Evolutionary conservation across 2,113 vertebrate genomes (phyloP), one percentile per base, ranked within the genome.

Genomic region (Machaerirhynchus nigripectus): DNA sequence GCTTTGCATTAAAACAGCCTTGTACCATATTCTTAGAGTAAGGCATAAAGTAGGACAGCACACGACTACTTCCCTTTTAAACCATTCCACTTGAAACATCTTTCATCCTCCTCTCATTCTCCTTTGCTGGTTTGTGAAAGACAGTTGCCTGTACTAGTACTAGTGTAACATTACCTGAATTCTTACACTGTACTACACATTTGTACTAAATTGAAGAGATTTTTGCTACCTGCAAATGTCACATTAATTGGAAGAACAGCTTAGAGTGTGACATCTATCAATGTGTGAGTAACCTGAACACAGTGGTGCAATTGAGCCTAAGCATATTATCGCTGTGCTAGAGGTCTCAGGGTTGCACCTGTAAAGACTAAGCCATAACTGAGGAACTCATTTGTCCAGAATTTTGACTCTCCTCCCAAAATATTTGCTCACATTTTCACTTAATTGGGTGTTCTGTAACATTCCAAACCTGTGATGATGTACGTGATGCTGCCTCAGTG

Each of bases 1-100:
- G 4, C 67, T 88, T 39, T 88, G 90, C 93, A 83, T 92, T 93
- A 85, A 76, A 94, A 13, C 40, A 94, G 69, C 31, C 76, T 42
- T 2, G 22, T 73, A 76, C 35, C 69, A 26, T 65, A 69, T 76
- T 79, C 83, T 84, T 83, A 93, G 76, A 76, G 81, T 3, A n/a
- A 69, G 42, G 28, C 33, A 63, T 56, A 53, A 95, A 81, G 71
- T 74, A 81, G 82, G 76, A 77, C 76, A 92, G 85, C 55, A 31
- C 59, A 28, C 5, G 31, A 70, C 46, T 55, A 77, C 37, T 37
- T 63, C 75, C 39, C 55, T 88, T 86, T 44, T 44, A 88, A 90
- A 74, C 42, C 28, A 35, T 83, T 84, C 56, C 42, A 31, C 56
- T 27, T 57, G 22, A 68, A 90, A 64, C 4, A 9, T 64, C 57